Evolutionary conservation across 2,888 invertebrate species (phyloP).

Genomic region (Ormia ochracea): DNA sequence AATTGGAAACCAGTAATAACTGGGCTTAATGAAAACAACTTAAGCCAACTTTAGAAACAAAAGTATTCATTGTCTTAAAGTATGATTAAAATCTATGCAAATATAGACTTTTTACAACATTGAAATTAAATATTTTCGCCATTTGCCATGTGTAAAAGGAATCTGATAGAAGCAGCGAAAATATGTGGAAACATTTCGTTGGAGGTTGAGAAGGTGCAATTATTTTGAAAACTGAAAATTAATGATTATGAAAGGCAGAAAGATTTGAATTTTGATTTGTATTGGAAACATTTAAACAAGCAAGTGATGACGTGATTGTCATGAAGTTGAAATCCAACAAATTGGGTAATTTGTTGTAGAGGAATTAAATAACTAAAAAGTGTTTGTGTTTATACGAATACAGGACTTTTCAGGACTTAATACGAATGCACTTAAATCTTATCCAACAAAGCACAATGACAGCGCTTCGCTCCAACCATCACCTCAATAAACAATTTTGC

Average conservation of each 20-base stretch:
- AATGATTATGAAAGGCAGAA: slow-evolving; percentile 39
- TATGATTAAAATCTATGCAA: slow-evolving; percentile 62
- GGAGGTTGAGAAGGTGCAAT: slow-evolving; percentile 60
- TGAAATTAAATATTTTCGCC: slow-evolving; percentile 50
- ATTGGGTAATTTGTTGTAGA: neutral
- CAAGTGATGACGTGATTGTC: slow-evolving; percentile 35
- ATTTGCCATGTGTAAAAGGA: neutral
- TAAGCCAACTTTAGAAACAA: slow-evolving; percentile 21
- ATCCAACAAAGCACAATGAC: too few species aligned
- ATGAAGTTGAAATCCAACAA: slow-evolving; percentile 20
- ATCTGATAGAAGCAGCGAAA: neutral
- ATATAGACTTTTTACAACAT: slow-evolving; percentile 55
- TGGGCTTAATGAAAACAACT: slow-evolving; percentile 38
- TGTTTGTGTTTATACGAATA: too few species aligned
- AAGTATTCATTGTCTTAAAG: slow-evolving; percentile 57
- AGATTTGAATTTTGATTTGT: slow-evolving; percentile 37
- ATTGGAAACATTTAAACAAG: slow-evolving; percentile 18
- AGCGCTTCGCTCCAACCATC: too few species aligned
- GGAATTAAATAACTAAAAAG: neutral
- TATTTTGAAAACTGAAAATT: slow-evolving; percentile 48
- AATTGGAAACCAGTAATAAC: slow-evolving; percentile 38
- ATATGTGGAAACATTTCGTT: slow-evolving; percentile 56
- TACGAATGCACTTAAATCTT: too few species aligned
- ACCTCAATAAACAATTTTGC: too few species aligned
- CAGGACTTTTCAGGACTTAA: too few species aligned